Base-by-base conservation (phyloP, 2,888 invertebrate genomes). In the Dryobota labecula region DNA sequence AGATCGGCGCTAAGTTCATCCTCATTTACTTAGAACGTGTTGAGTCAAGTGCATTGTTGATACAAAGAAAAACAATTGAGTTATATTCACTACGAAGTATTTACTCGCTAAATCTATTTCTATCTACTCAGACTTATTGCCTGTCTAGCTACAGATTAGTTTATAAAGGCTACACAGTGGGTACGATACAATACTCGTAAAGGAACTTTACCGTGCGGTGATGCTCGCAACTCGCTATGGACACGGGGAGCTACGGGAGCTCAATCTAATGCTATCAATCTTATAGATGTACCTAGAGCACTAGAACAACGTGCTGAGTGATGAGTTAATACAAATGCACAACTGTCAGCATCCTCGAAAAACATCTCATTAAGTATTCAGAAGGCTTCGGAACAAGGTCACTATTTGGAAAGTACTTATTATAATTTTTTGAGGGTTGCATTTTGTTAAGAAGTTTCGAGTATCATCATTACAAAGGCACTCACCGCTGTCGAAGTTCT, bases 401-500 rank as follows among this genome's bases (percentile, higher is more conserved):
- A 84, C 82, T 85, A 84, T 83, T 78, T 67, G 67, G 70, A 70
- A 80, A 78, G 78, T 85, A 84, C 76, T 87, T 82, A 72, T 77
- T 83, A 79, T 86, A 84, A 80, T 84, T 84, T 84, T 58, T 78
- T 84, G 76, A 77, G 80, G 85, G 84, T 89, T 85, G 86, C 86
- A 86, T 84, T 90, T 90, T 88, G 74, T 88, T 87, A 86, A 86
- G 81, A 80, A 77, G 76, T 86, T 83, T 89, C 78, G 74, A 87
- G 88, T 82, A 75, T 77, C 84, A 76, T 81, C 80, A 82, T 80
- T 75, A 74, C 80, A 87, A 87, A 87, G 82, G 80, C 89, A 97
- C 98, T 98, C 96, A 98, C 98, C 98, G 96, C 98, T 98, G 94
- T 98, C 98, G 93, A 98, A 98, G 89, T 98, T 97, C 95, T 98